phyloP scores from a whole-genome alignment of 2,113 vertebrate species.

The Paralichthys olivaceus region DNA sequence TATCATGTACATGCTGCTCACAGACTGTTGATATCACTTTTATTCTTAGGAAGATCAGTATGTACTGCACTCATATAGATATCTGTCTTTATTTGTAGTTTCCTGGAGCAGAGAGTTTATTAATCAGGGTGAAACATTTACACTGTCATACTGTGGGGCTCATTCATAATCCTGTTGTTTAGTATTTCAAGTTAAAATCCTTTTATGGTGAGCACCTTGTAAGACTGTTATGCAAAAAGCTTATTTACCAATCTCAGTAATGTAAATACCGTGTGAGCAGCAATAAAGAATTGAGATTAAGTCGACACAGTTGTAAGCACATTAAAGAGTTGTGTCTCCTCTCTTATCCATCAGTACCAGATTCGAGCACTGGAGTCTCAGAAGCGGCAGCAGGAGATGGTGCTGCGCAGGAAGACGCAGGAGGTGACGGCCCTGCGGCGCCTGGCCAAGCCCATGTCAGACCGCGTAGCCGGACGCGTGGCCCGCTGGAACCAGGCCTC shows the following conservation, averaged over 20 bases:
- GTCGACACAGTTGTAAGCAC: background rate
- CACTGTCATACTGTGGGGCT: background rate
- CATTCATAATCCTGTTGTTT: constrained; percentile 47
- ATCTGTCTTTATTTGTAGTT: constrained; percentile 14
- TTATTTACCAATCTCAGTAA: background rate
- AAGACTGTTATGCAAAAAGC: background rate
- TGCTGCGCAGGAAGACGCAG: constrained; percentile 94
- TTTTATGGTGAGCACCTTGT: constrained; percentile 19
- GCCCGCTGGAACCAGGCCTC: constrained; percentile 70
- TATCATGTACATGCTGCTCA: background rate
- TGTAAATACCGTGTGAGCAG: background rate
- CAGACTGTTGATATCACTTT: background rate
- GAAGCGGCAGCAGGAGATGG: constrained; percentile 95
- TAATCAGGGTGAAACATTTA: constrained; percentile 27
- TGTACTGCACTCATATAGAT: background rate
- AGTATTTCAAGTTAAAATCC: constrained; percentile 13
- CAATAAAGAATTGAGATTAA: background rate
- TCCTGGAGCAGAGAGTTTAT: constrained; percentile 9
- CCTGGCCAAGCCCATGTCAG: constrained; percentile 92
- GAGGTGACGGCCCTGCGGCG: constrained; percentile 95
- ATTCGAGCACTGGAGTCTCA: constrained; percentile 95
- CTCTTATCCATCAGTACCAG: constrained; percentile 86
- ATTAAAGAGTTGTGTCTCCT: background rate
- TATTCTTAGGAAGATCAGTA: constrained; percentile 7
- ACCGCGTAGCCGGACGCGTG: constrained; percentile 87